Evolutionary conservation across 2,113 vertebrate species (phyloP), one percentile per base, ranked within the genome.

Genomic region (Leucopternis melanops): DNA sequence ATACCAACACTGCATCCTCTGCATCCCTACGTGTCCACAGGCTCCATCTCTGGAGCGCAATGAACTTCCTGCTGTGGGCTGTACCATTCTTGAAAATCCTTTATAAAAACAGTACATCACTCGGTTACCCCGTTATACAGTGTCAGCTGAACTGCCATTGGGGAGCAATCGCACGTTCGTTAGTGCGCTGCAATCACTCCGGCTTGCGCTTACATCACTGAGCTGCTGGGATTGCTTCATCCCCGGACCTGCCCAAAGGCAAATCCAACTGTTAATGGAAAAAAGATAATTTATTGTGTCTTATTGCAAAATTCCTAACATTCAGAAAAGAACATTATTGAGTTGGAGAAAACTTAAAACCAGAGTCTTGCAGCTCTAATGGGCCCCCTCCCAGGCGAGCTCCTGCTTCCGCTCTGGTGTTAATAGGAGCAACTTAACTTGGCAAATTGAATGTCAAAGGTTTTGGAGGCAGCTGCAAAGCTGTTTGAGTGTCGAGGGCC

Each of bases 21-120:
- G 77, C 47, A 12, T 82, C 62, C 49, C 34, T 3, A 4, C 15
- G 9, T 0, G 0, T 50, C 70, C 73, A 31, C 1, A 2, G n/a
- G 7, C 44, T 54, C 36, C 2, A 0, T 29, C 40, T 72, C 27
- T 0, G 0, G 45, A 88, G 44, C 3, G 0, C 38, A 22, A 2
- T 0, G 10, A 57, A 9, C 15, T 57, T 61, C 49, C 54, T 9
- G 0, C 11, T 11, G 27, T 25, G 47, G 36, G 13, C 14, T 73
- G 23, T 42, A 6, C 38, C 17, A 1, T 54, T 52, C 65, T 82
- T 85, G 58, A 14, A 75, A 55, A 45, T 47, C 70, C 42, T 59
- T 16, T 55, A 1, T 13, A 4, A 16, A 16, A 57, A 4, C 1
- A 2, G 22, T 13, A 14, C 55, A 16, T 84, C 8, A 8, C 61